Base-by-base conservation (phyloP, 2,888 invertebrate genomes). In the Philopedon plagiatum region DNA sequence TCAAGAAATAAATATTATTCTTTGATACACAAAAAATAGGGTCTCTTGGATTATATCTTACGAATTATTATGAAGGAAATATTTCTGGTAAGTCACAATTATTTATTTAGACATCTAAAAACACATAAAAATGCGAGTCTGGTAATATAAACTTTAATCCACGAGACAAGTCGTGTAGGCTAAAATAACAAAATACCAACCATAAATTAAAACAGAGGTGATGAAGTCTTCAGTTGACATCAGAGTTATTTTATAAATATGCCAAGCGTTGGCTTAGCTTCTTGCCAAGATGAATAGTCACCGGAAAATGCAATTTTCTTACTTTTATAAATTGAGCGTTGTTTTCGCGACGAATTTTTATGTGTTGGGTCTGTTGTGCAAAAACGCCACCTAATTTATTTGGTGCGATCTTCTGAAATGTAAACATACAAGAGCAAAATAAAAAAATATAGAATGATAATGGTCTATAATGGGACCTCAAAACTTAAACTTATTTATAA, bases 161-260 rank as follows among this genome's bases (percentile, higher is more conserved):
- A 29, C 1, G 8, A 61, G 61, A 26, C n/a, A 11, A 62, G 62
- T 34, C 32, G 29, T 34, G 46, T 46, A 34, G 32, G 21, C 46
- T 13, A 34, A 46, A 62, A 62, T 61, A 62, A 32, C 62, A 54
- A 39, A 58, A 39, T 41, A 41, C 51, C 18, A 21, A 29, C 37
- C 64, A 23, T 64, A 64, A 64, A 54, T 64, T 64, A 54, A 64
- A 39, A 54, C 46, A 13, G 54, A 34, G 32, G 37, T 64, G 51
- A 64, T 54, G 64, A 64, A 64, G 64, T 54, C 23, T 64, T 54
- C 26, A 64, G 37, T 51, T 54, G 54, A 64, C 54, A 64, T 37
- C 32, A 54, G 64, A 64, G 54, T 37, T 64, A 64, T 64, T 64
- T 64, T 64, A 54, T 54, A 64, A 64, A 64, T 64, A 64, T 64